Conservation (phyloP, 2,888 invertebrate species). For the Lordiphosa fenestrarum region DNA sequence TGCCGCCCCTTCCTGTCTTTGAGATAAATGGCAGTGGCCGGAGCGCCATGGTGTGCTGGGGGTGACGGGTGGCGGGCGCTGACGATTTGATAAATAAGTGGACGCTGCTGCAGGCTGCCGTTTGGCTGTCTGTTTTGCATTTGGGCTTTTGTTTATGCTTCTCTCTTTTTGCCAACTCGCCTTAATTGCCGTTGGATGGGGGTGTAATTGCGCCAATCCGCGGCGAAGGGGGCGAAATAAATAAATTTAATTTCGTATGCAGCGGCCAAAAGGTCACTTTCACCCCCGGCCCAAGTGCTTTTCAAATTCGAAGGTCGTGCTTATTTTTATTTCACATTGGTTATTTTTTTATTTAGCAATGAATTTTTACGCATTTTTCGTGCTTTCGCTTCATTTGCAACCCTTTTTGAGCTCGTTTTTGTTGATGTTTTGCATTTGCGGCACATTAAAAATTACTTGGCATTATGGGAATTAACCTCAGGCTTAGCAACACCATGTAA, state of each 20-base stretch:
- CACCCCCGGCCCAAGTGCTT: slow-evolving; percentile 1
- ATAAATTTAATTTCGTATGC: slow-evolving; percentile 45
- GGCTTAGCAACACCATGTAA: slow-evolving; percentile 60
- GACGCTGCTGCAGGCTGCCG: slow-evolving; percentile 13
- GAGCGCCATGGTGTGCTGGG: slow-evolving; percentile 15
- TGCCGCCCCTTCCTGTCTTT: slow-evolving; percentile 36
- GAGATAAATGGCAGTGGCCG: slow-evolving; percentile 56
- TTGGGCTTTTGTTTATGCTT: slow-evolving; percentile 26
- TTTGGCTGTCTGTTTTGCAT: slow-evolving; percentile 34
- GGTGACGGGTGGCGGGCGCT: no score
- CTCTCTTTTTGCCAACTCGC: slow-evolving; percentile 32
- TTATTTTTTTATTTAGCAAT: slow-evolving; percentile 24
- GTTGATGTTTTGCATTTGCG: slow-evolving; percentile 33
- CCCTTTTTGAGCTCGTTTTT: slow-evolving; percentile 33
- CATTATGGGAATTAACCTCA: slow-evolving; percentile 74
- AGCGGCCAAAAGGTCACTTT: slow-evolving; percentile 18
- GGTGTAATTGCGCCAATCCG: slow-evolving; percentile 66
- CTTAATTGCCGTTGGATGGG: slow-evolving; percentile 69
- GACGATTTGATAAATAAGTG: slow-evolving; percentile 70
- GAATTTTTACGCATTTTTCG: slow-evolving; percentile 61
- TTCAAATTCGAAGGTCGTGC: slow-evolving; percentile 18
- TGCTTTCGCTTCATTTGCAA: slow-evolving; percentile 41
- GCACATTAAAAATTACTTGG: slow-evolving; percentile 70
- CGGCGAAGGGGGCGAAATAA: slow-evolving; percentile 26
- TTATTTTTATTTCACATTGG: slow-evolving; percentile 1